phyloP scores from a whole-genome alignment of 1,140 invertebrate species.

The Lasioglossum albipes region DNA sequence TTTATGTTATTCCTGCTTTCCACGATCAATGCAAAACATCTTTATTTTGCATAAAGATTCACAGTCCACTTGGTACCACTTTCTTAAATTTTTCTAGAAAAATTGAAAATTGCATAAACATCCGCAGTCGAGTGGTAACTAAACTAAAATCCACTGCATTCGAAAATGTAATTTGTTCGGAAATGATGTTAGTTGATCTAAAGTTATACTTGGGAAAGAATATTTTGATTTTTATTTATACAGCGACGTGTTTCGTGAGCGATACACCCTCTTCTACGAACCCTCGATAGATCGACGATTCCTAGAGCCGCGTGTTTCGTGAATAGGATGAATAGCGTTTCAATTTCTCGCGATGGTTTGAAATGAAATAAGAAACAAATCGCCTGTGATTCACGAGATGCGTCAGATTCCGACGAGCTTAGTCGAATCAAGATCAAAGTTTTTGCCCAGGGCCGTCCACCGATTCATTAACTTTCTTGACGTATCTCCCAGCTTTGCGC shows the following conservation, averaged over 20 bases:
- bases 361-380: slow-evolving; percentile 6
- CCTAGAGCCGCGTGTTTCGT: not conserved
- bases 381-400: not conserved
- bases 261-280: not conserved
- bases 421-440: not conserved
- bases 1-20: too few species aligned
- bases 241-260: not conserved
- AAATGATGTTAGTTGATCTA: too few species aligned
- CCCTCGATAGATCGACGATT: not conserved
- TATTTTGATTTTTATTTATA: too few species aligned
- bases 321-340: not conserved
- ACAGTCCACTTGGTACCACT: too few species aligned
- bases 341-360: not conserved
- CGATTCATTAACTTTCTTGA: slow-evolving; percentile 7
- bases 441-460: not conserved
- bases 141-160: too few species aligned
- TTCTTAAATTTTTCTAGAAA: too few species aligned
- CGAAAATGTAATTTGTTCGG: too few species aligned
- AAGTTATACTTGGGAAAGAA: too few species aligned
- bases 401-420: not conserved
- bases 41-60: too few species aligned
- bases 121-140: too few species aligned
- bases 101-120: too few species aligned
- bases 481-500: not conserved
- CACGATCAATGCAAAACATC: too few species aligned